Conservation (phyloP, 2,113 vertebrate genomes). For the Cariama cristata region DNA sequence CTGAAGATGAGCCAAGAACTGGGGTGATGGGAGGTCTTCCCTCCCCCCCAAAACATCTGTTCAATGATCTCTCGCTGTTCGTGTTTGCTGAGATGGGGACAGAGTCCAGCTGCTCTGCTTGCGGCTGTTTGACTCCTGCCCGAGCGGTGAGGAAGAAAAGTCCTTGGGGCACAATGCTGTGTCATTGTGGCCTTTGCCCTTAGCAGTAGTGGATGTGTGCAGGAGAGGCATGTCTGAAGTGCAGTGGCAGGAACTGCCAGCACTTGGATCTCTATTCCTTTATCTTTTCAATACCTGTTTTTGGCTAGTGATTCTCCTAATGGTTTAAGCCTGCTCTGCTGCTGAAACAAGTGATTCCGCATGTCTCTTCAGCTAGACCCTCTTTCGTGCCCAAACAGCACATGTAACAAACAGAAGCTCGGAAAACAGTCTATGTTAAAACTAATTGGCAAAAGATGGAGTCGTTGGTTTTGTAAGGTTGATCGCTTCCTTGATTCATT, state of each 20-base stretch:
- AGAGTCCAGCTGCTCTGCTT: background rate
- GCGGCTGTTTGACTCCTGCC: background rate
- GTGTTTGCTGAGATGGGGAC: background rate
- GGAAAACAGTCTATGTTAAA: background rate
- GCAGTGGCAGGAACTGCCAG: background rate
- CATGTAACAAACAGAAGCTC: background rate
- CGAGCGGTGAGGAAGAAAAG: background rate
- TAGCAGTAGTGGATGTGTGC: fast-evolving
- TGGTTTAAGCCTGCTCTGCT: background rate
- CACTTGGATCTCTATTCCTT: fast-evolving
- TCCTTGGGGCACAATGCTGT: background rate
- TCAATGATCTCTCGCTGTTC: fast-evolving
- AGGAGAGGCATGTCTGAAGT: background rate
- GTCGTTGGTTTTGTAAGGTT: background rate
- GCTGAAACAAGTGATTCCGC: background rate
- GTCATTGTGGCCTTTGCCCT: background rate
- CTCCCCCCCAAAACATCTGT: background rate
- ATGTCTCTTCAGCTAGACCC: background rate
- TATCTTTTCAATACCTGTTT: fast-evolving
- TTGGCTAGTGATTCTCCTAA: background rate
- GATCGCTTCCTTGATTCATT: background rate
- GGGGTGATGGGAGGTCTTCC: background rate
- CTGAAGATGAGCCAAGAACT: background rate
- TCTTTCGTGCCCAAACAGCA: background rate
- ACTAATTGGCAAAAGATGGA: background rate